A percentile compares a stretch with the other conserved stretches of the same genome.
phyloP scores from a whole-genome alignment of 2,113 vertebrate genomes.

The Leptodactylus fuscus region DNA sequence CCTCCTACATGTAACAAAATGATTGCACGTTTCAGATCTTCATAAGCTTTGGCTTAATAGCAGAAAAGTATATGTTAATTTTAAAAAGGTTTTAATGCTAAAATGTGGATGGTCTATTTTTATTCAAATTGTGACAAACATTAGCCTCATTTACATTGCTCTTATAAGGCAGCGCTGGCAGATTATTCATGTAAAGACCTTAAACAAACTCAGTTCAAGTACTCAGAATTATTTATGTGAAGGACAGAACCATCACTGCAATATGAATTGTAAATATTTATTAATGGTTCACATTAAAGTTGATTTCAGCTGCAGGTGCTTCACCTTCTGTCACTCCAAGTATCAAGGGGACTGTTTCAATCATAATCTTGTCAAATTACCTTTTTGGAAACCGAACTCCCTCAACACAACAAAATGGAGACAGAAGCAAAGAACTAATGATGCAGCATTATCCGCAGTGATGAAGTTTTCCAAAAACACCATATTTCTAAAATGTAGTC shows the following conservation, averaged over 20 bases:
- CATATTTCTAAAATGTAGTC: constrained; percentile 77
- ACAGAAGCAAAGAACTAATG: constrained; percentile 74
- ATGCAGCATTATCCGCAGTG: constrained; percentile 73
- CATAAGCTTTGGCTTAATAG: too few species aligned
- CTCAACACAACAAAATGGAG: constrained; percentile 80
- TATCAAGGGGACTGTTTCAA: constrained; percentile 75
- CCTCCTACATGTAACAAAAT: too few species aligned
- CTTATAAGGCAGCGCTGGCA: constrained; percentile 17
- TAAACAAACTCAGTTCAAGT: constrained; percentile 67
- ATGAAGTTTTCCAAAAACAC: constrained; percentile 73
- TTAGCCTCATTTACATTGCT: constrained; percentile 24
- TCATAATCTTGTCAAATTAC: constrained; percentile 75
- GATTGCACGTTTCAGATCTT: too few species aligned
- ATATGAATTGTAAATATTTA: constrained; percentile 80
- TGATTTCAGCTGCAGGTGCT: constrained; percentile 72
- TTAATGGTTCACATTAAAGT: constrained; percentile 77
- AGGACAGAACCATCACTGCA: constrained; percentile 67
- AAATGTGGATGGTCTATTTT: not conserved
- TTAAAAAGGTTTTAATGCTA: too few species aligned
- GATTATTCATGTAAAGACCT: constrained; percentile 58
- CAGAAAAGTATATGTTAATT: too few species aligned
- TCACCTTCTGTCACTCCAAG: constrained; percentile 74
- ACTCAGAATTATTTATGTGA: constrained; percentile 68
- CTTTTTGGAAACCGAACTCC: constrained; percentile 74
- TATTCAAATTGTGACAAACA: not conserved